Evolutionary conservation across 2,113 vertebrate species (phyloP).

Genomic region (Tangachromis dhanisi): DNA sequence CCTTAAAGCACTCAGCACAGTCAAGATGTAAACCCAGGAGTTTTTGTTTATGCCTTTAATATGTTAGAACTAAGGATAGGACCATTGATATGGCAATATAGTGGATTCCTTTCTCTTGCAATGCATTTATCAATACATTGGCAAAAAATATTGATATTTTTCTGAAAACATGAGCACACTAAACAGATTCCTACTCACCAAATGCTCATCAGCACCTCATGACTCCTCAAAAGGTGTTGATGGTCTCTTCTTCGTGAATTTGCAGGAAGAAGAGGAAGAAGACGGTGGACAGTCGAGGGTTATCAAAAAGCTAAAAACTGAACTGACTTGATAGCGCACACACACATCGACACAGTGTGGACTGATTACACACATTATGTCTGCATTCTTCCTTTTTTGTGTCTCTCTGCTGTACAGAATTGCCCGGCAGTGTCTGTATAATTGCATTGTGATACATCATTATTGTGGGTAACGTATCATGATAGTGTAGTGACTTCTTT

Average conservation of each 20-base stretch:
- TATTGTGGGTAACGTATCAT: neutral
- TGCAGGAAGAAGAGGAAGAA: neutral
- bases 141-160: neutral
- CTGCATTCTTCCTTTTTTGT: neutral
- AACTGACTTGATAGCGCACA: neutral
- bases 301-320: neutral
- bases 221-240: neutral
- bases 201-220: neutral
- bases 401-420: neutral
- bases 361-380: neutral
- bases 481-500: neutral
- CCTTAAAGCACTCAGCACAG: neutral
- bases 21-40: neutral
- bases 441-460: neutral
- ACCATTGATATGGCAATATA: neutral
- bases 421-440: neutral
- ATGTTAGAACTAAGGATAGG: neutral
- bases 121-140: neutral
- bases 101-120: neutral
- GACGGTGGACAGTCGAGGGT: neutral
- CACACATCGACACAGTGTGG: fast-evolving
- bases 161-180: neutral
- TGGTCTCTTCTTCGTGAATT: neutral
- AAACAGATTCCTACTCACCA: neutral
- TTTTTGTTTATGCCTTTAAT: neutral